These are phyloP conservation scores for Glyptemys insculpta DNA, from an alignment of 2,797 vertebrate species.

Conservation along the genomic window DNA sequence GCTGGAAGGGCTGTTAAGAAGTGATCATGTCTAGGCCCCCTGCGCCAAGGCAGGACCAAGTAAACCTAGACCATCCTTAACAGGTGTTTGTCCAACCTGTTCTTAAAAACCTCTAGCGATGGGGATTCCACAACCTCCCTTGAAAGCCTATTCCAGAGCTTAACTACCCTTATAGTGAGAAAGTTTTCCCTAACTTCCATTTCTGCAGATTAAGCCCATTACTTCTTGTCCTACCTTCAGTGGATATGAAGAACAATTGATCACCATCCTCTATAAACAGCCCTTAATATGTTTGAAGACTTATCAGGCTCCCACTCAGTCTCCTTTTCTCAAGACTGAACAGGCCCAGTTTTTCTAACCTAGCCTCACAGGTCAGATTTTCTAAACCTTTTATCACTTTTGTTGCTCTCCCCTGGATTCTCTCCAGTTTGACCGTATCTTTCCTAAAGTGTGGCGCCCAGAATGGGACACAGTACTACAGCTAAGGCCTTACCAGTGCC, in stretches of 20 bases:
- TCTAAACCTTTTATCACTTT: background rate
- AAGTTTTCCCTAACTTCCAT: background rate
- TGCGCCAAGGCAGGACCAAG: background rate
- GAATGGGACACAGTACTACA: background rate
- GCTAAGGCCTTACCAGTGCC: background rate
- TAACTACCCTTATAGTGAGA: too few species aligned
- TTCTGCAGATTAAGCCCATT: background rate
- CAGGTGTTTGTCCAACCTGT: background rate
- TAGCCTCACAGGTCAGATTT: background rate
- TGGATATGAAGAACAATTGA: background rate
- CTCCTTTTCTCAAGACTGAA: background rate
- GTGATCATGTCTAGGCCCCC: background rate
- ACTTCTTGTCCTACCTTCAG: too few species aligned
- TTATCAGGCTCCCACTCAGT: background rate
- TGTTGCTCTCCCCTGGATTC: background rate
- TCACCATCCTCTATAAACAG: background rate
- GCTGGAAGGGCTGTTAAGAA: background rate
- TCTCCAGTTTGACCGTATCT: background rate
- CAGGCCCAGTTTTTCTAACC: background rate
- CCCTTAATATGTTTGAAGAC: background rate
- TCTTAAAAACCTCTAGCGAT: background rate
- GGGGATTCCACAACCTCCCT: background rate
- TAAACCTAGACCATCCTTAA: background rate
- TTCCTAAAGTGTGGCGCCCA: background rate
- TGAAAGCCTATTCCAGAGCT: background rate